Conservation (phyloP, 1,140 invertebrate genomes). For the Drosophila erecta region DNA sequence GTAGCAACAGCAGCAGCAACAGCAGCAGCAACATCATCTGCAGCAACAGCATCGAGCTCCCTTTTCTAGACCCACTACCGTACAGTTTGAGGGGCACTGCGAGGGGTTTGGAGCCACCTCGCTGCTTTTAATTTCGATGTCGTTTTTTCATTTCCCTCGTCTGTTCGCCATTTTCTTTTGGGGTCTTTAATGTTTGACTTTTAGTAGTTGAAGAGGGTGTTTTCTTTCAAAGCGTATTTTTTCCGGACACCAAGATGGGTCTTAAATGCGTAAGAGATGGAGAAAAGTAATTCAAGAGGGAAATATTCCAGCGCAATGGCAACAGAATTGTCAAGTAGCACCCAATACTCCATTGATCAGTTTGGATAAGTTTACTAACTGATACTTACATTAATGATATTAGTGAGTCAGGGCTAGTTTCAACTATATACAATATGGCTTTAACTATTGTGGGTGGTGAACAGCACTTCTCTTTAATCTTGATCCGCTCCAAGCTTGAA, state of each 20-base stretch:
- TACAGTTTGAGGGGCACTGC: slow-evolving; percentile 42
- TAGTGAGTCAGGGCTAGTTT: too few species aligned
- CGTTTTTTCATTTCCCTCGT: slow-evolving; percentile 1
- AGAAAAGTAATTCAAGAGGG: background rate
- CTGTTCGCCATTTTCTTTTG: slow-evolving; percentile 9
- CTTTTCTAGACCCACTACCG: slow-evolving; percentile 1
- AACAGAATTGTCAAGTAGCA: too few species aligned
- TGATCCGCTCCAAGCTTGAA: background rate
- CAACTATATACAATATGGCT: background rate
- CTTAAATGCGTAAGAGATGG: background rate
- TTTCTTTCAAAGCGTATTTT: slow-evolving; percentile 5
- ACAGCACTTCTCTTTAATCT: slow-evolving; percentile 9
- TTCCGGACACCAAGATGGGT: background rate
- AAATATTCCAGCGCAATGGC: too few species aligned
- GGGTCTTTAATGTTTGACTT: slow-evolving; percentile 21
- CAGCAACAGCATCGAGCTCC: slow-evolving; percentile 8
- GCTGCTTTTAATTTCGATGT: slow-evolving; percentile 13
- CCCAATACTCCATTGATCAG: too few species aligned
- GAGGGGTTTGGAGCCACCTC: slow-evolving; percentile 2
- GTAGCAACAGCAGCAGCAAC: slow-evolving; percentile 18
- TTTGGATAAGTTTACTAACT: too few species aligned
- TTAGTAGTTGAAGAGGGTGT: slow-evolving; percentile 10
- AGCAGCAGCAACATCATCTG: slow-evolving; percentile 20
- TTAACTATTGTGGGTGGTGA: background rate
- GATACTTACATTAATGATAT: too few species aligned